These are phyloP conservation scores for Anomalospiza imberbis DNA, from an alignment of 2,797 vertebrate species.

Conservation along the genomic window DNA sequence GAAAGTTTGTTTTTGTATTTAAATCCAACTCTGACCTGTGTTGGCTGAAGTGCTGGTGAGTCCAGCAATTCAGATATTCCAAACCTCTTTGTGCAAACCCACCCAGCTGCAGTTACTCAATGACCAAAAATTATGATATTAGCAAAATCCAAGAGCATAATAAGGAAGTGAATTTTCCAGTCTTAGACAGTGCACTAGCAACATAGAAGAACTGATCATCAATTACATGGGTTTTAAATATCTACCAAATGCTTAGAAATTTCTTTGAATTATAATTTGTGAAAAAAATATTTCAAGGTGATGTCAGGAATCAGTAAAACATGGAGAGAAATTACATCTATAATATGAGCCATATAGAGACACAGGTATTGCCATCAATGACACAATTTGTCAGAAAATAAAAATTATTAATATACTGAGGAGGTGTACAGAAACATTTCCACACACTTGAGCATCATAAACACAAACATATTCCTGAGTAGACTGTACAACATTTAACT, in stretches of 20 bases:
- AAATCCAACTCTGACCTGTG: background rate
- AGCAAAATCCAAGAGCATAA: background rate
- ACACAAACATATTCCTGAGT: background rate
- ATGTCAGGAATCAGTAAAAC: background rate
- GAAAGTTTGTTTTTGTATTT: background rate
- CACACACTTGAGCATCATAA: background rate
- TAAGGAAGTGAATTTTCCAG: background rate
- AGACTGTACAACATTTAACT: background rate
- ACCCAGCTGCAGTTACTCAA: background rate
- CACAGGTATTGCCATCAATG: background rate
- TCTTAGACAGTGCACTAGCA: background rate
- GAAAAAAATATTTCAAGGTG: background rate
- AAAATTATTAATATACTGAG: background rate
- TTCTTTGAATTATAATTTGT: background rate
- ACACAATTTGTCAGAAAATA: background rate
- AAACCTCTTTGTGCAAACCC: background rate
- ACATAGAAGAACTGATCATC: background rate
- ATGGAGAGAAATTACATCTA: background rate
- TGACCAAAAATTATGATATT: background rate
- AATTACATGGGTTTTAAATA: background rate
- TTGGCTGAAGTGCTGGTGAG: background rate
- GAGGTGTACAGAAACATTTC: background rate
- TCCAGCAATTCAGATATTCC: background rate
- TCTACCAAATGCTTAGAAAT: background rate
- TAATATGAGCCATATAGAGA: background rate